A percentile compares a stretch with the other conserved stretches of the same genome.
These are phyloP conservation scores for Antheraea yamamai DNA, from an alignment of 2,888 invertebrate species.

Conservation along the genomic window DNA sequence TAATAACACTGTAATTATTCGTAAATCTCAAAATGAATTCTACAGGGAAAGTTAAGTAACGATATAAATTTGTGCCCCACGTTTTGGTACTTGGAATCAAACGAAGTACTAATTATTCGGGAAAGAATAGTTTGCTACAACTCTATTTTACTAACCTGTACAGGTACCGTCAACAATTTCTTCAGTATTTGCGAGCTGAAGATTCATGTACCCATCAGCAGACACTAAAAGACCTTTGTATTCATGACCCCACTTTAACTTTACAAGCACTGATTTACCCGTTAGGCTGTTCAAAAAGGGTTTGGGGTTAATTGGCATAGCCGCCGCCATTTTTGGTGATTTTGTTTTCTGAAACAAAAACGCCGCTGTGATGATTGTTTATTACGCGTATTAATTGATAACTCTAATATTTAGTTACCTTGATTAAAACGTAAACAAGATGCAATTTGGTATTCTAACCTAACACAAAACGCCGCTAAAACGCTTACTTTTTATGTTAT, in stretches of 20 bases:
- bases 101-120: too few relatives aligned
- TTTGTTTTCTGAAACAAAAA: slow-evolving; percentile 24
- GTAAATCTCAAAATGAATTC: too few relatives aligned
- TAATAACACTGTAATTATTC: too few relatives aligned
- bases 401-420: not conserved
- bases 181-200: slow-evolving; percentile 98
- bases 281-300: slow-evolving; percentile 99
- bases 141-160: slow-evolving; percentile 84
- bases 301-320: slow-evolving; percentile 99
- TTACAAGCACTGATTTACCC: slow-evolving; percentile 98
- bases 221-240: slow-evolving; percentile 99
- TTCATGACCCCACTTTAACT: slow-evolving; percentile 99
- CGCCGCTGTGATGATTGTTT: not conserved
- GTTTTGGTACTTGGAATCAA: too few relatives aligned
- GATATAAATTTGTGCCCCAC: too few relatives aligned
- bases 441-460: slow-evolving; percentile 11
- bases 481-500: too few relatives aligned
- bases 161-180: slow-evolving; percentile 96
- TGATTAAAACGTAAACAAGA: not conserved
- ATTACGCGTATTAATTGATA: not conserved
- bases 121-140: too few relatives aligned
- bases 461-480: slow-evolving; percentile 4
- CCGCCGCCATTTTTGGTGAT: slow-evolving; percentile 84
- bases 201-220: slow-evolving; percentile 99
- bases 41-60: too few relatives aligned